Evolutionary conservation across 2,797 vertebrate genomes (phyloP).

Genomic region (Cynodonichthys magdalenae): DNA sequence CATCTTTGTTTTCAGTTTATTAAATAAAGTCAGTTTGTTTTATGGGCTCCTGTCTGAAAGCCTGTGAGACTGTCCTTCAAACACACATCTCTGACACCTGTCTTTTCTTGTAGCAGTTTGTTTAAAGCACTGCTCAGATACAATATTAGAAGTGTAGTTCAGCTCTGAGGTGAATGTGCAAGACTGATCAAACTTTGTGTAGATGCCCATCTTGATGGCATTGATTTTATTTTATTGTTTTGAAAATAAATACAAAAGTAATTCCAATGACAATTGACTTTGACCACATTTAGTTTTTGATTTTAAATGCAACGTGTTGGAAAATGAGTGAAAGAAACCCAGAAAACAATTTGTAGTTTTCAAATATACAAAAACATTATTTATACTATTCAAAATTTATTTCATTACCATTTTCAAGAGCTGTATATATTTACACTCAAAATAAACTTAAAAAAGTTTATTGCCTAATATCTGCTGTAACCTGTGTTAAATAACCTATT

Average conservation of each 20-base stretch:
- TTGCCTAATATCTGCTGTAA: no score
- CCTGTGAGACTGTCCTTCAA: not conserved
- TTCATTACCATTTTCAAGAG: not conserved
- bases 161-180: conserved; percentile 5
- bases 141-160: not conserved
- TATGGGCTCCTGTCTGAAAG: not conserved
- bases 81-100: not conserved
- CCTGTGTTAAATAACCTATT: no score
- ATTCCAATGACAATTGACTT: not conserved
- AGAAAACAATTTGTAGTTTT: no score
- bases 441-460: no score
- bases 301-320: no score
- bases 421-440: no score
- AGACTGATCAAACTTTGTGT: not conserved
- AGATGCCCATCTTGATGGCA: not conserved
- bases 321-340: no score
- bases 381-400: not conserved
- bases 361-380: no score
- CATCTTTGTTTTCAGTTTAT: not conserved
- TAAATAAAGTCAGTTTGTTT: not conserved
- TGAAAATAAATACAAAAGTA: not conserved
- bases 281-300: not conserved
- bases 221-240: not conserved
- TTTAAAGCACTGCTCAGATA: not conserved
- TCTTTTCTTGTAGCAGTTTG: not conserved